Percentiles rank a stretch among this genome's conserved stretches.
Evolutionary conservation across 1,140 invertebrate species (phyloP).

Genomic region (Teleogryllus occipitalis): DNA sequence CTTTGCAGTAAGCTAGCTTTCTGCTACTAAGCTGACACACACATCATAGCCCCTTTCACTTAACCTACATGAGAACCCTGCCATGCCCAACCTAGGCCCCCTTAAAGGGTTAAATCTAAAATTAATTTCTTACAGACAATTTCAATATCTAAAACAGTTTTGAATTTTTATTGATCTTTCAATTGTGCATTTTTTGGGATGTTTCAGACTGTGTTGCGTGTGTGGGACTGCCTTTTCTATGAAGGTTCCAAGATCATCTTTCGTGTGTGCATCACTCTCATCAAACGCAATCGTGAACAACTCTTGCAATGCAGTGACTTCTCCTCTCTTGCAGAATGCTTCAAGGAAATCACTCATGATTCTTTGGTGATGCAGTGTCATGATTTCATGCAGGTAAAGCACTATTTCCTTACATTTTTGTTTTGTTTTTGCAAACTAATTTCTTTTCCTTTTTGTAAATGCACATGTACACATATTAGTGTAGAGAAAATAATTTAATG

Average conservation of each 20-base stretch:
- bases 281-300: constrained; percentile 59
- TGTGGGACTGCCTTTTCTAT: constrained; percentile 93
- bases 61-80: too few species aligned
- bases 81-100: too few species aligned
- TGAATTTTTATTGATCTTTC: too few species aligned
- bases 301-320: constrained; percentile 69
- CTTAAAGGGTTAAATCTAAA: too few species aligned
- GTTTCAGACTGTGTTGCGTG: constrained; percentile 71
- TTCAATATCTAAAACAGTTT: too few species aligned
- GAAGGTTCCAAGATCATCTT: constrained; percentile 86
- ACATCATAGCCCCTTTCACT: too few species aligned
- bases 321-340: constrained; percentile 60
- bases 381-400: constrained; percentile 69
- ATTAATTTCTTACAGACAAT: too few species aligned
- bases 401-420: constrained; percentile 15
- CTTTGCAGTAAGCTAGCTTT: too few species aligned
- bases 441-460: too few species aligned
- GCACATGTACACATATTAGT: too few species aligned
- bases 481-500: too few species aligned
- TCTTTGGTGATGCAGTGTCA: constrained; percentile 68
- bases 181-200: not conserved
- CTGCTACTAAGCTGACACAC: too few species aligned
- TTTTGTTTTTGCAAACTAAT: not conserved
- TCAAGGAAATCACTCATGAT: constrained; percentile 67
- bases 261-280: constrained; percentile 74